A percentile compares a stretch with the other conserved stretches of the same genome.
Conservation (phyloP, 2,797 vertebrate species). For the Myotis planiceps region DNA sequence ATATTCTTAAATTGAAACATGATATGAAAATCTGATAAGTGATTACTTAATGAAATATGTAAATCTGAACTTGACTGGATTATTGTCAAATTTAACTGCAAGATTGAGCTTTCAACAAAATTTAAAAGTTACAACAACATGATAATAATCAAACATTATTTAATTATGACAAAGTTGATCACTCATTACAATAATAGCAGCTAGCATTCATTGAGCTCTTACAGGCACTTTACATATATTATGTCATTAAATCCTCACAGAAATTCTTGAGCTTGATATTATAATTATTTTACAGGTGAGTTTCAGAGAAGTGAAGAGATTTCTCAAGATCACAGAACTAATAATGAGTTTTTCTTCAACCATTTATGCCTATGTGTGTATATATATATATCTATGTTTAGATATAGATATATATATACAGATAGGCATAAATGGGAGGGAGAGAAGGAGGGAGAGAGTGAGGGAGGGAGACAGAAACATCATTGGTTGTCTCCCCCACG, state of each 20-base stretch:
- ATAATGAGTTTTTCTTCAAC: not conserved
- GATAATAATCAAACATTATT: not conserved
- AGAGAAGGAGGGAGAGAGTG: too few relatives aligned
- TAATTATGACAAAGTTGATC: not conserved
- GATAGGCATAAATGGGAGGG: too few relatives aligned
- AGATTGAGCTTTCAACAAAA: slow-evolving; percentile 11
- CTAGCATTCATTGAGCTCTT: not conserved
- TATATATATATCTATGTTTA: too few relatives aligned
- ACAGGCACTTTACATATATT: not conserved
- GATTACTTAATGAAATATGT: not conserved
- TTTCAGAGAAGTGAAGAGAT: not conserved
- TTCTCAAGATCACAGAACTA: not conserved
- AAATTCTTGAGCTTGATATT: not conserved
- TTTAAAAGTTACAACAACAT: not conserved
- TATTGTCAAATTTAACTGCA: not conserved
- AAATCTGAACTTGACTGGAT: not conserved
- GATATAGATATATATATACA: too few relatives aligned
- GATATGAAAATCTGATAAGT: not conserved
- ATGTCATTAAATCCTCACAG: slow-evolving; percentile 41
- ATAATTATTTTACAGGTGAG: not conserved
- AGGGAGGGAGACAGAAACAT: too few relatives aligned
- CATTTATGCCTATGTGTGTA: not conserved
- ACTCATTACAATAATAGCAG: not conserved
- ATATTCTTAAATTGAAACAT: not conserved
- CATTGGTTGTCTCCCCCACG: too few relatives aligned